A percentile compares a stretch with the other conserved stretches of the same genome.
Evolutionary conservation across 2,113 vertebrate species (phyloP).

Genomic region (Suricata suricatta): DNA sequence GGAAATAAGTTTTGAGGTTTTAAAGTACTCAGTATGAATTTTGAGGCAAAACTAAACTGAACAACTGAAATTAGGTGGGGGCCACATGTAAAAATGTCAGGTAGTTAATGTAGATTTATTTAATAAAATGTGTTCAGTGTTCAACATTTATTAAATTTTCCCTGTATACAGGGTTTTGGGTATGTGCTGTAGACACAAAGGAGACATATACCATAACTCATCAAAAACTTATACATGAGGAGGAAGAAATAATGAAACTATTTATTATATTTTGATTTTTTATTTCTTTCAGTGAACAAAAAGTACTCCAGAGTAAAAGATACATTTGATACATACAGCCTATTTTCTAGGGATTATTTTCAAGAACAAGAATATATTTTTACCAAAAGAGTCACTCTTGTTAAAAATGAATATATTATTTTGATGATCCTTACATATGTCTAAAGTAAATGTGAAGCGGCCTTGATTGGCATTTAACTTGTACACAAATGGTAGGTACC

Average conservation of each 20-base stretch:
- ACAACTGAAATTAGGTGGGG: not conserved
- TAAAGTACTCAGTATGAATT: not conserved
- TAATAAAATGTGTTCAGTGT: not conserved
- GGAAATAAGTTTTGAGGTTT: not conserved
- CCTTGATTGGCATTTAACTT: not conserved
- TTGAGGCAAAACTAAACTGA: not conserved
- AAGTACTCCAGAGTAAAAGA: not conserved
- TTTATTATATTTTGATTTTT: not conserved
- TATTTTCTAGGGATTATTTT: constrained; percentile 13
- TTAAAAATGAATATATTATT: not conserved
- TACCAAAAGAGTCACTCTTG: not conserved
- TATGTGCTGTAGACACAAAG: not conserved
- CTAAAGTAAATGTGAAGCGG: not conserved
- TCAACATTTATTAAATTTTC: not conserved
- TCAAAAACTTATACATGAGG: not conserved
- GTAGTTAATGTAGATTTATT: not conserved
- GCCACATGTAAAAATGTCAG: not conserved
- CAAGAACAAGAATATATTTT: not conserved
- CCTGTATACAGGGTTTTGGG: not conserved
- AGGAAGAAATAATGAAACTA: not conserved
- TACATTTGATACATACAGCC: not conserved
- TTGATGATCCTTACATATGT: not conserved
- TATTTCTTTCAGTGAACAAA: not conserved
- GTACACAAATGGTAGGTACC: not conserved
- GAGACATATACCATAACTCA: not conserved